Percentiles rank a stretch among this genome's conserved stretches.
Conservation (phyloP, 1,140 invertebrate species). For the Leptopilina clavipes region DNA sequence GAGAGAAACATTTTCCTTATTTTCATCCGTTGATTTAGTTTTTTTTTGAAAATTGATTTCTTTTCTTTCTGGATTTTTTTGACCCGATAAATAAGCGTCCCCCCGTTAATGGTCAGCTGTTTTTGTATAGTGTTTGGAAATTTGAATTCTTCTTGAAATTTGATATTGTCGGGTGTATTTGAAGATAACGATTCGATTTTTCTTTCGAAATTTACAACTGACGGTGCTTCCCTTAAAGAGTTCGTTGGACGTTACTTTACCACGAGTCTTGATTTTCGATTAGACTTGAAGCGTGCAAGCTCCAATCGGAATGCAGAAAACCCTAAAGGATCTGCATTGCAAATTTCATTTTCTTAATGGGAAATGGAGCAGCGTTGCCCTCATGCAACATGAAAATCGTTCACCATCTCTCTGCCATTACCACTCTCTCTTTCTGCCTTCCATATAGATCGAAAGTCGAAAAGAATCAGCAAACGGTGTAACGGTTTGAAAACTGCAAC, state of each 20-base stretch:
- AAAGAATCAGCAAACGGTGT: conserved; percentile 8
- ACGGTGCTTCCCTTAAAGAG: no score
- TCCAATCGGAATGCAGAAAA: conserved; percentile 39
- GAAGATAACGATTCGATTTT: no score
- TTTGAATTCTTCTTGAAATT: no score
- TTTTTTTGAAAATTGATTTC: no score
- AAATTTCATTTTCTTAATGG: conserved; percentile 56
- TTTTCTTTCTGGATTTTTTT: no score
- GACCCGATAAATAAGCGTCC: no score
- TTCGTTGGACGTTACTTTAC: background rate
- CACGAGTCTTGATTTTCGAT: conserved; percentile 18
- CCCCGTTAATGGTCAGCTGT: no score
- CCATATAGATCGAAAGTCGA: background rate
- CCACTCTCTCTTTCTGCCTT: background rate
- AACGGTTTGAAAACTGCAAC: background rate
- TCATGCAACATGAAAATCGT: conserved; percentile 29
- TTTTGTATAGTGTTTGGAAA: no score
- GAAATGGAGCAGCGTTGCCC: conserved; percentile 23
- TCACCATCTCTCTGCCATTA: conserved; percentile 32
- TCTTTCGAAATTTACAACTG: no score
- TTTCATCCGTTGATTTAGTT: no score
- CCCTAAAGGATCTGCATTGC: conserved; percentile 44
- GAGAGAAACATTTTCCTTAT: no score
- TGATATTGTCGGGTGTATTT: no score
- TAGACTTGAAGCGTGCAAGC: background rate